Evolutionary conservation across 2,888 invertebrate species (phyloP).

Genomic region (Tryphoninae sp.): DNA sequence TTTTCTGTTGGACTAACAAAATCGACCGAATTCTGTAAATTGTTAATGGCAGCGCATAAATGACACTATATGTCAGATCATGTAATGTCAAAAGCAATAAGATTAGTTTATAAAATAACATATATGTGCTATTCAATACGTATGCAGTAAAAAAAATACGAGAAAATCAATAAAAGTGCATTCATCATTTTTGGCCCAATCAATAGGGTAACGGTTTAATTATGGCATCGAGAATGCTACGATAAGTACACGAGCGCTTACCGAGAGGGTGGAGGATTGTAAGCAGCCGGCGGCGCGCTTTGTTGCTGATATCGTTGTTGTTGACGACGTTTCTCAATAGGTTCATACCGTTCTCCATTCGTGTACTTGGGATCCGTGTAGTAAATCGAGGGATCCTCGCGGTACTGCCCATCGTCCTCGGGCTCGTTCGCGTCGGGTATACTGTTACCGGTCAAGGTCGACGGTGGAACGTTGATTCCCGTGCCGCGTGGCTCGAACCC

Average conservation of each 20-base stretch:
- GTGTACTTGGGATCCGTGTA: conserved; percentile 87
- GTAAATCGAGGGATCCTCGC: conserved; percentile 91
- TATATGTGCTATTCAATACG: no score
- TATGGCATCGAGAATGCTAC: neutral
- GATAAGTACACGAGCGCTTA: conserved; percentile 15
- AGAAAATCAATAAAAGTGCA: no score
- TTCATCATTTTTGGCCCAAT: no score
- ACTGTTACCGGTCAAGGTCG: conserved; percentile 84
- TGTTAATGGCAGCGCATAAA: no score
- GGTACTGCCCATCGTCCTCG: conserved; percentile 92
- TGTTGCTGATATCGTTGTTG: conserved; percentile 69
- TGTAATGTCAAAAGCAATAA: no score
- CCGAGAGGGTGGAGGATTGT: conserved; percentile 64
- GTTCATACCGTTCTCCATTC: conserved; percentile 78
- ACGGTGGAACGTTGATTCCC: conserved; percentile 92
- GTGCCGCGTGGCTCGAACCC: conserved; percentile 92
- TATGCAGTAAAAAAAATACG: no score
- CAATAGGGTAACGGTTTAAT: neutral
- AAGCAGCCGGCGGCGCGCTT: conserved; percentile 67
- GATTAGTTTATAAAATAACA: no score
- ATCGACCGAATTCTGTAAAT: no score
- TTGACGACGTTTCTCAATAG: conserved; percentile 74
- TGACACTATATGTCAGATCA: no score
- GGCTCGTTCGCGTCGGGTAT: conserved; percentile 83
- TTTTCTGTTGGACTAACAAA: no score